Conservation (phyloP, 1,140 invertebrate species). For the Tyrophagus putrescentiae region DNA sequence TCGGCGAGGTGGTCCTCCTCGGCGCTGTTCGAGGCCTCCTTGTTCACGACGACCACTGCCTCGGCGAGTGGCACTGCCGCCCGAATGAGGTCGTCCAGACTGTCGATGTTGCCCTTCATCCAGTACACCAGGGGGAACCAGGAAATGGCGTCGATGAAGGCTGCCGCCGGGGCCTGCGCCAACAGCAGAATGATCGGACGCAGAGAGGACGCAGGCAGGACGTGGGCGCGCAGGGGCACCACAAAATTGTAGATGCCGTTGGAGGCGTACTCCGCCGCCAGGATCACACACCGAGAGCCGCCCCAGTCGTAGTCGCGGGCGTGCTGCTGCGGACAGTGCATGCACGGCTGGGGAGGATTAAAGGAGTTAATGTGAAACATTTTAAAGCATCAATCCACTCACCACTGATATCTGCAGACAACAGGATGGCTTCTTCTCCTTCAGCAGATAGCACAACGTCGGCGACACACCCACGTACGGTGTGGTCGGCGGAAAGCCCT, state of each 20-base stretch:
- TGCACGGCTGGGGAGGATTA: constrained; percentile 50
- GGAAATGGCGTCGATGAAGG: constrained; percentile 84
- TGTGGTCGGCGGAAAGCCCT: constrained; percentile 89
- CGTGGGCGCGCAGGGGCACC: constrained; percentile 86
- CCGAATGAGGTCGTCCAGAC: constrained; percentile 77
- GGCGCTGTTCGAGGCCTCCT: constrained; percentile 82
- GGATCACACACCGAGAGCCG: constrained; percentile 81
- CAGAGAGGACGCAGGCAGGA: constrained; percentile 68
- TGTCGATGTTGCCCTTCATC: constrained; percentile 96
- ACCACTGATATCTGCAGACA: constrained; percentile 86
- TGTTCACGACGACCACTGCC: constrained; percentile 97
- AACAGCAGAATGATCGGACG: constrained; percentile 56
- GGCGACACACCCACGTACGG: constrained; percentile 95
- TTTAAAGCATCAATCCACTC: constrained; percentile 29
- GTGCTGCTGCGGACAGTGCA: constrained; percentile 78
- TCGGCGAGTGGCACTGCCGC: constrained; percentile 89
- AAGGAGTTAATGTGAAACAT: constrained; percentile 10
- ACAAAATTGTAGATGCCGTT: constrained; percentile 98
- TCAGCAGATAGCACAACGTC: constrained; percentile 84
- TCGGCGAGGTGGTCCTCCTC: constrained; percentile 89
- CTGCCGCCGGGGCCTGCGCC: constrained; percentile 56
- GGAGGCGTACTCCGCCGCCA: constrained; percentile 91
- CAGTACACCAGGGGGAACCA: constrained; percentile 88
- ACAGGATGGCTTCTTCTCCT: constrained; percentile 87
- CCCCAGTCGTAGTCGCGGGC: constrained; percentile 95